These are phyloP conservation scores for Pomacea canaliculata DNA, from an alignment of 2,888 invertebrate species.

Conservation along the genomic window DNA sequence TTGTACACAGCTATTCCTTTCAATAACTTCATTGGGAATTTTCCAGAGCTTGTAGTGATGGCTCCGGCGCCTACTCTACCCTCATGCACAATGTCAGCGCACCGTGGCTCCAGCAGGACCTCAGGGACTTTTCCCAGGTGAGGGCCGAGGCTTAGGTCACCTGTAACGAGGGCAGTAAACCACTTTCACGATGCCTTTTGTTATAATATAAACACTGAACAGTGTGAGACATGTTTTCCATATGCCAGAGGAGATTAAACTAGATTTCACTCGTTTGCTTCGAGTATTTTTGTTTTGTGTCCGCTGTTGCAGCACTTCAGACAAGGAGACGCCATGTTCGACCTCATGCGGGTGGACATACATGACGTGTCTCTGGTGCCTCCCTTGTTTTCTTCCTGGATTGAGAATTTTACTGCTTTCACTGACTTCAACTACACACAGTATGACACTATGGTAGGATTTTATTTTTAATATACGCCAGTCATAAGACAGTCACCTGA, in stretches of 20 bases:
- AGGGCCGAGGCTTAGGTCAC: background rate
- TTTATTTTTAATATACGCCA: background rate
- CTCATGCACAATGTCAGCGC: background rate
- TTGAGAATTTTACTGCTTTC: conserved; percentile 12
- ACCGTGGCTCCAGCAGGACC: background rate
- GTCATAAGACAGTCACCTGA: no score
- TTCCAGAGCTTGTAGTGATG: background rate
- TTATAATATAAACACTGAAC: no score
- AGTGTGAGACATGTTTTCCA: no score
- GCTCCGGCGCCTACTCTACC: background rate
- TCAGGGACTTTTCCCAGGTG: background rate
- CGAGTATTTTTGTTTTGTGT: no score
- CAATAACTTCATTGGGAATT: background rate
- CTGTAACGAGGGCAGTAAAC: background rate
- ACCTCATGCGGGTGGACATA: conserved; percentile 26
- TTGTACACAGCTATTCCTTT: background rate
- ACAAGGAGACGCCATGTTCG: conserved; percentile 17
- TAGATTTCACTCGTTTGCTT: no score
- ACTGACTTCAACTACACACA: conserved; percentile 18
- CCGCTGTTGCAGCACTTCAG: conserved; percentile 18
- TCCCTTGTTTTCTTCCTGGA: conserved; percentile 25
- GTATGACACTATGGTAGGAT: conserved; percentile 24
- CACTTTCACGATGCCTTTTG: no score
- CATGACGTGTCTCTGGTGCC: conserved; percentile 24
- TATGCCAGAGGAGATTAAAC: no score